Percentiles rank a stretch among this genome's conserved stretches.
Evolutionary conservation across 2,797 vertebrate genomes (phyloP).

Genomic region (Sebastes melanostomus): DNA sequence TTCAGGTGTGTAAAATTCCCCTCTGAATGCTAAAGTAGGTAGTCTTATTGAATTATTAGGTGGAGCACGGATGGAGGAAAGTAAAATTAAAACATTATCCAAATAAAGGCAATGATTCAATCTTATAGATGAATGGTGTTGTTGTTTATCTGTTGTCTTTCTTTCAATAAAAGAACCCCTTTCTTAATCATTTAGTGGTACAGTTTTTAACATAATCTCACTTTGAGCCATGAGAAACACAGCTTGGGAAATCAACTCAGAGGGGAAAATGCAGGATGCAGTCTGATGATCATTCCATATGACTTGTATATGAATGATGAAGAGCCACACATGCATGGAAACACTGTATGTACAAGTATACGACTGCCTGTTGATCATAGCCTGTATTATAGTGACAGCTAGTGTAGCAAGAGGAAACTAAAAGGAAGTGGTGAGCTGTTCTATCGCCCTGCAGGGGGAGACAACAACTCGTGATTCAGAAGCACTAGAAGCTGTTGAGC

Average conservation of each 20-base stretch:
- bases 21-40: background rate
- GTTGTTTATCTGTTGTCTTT: background rate
- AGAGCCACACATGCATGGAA: background rate
- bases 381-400: conserved; percentile 42
- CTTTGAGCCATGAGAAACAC: background rate
- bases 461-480: conserved; percentile 5
- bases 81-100: background rate
- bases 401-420: conserved; percentile 9
- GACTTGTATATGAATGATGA: background rate
- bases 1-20: conserved; percentile 39
- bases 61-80: background rate
- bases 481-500: background rate
- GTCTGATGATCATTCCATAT: background rate
- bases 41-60: background rate
- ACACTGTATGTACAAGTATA: background rate
- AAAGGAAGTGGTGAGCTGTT: background rate
- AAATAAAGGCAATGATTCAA: background rate
- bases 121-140: background rate
- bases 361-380: background rate
- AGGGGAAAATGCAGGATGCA: background rate
- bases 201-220: background rate
- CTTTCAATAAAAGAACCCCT: background rate
- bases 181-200: background rate
- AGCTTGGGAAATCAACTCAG: background rate
- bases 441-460: conserved; percentile 70